Conservation (phyloP, 2,797 vertebrate genomes). For the Linurgus olivaceus region DNA sequence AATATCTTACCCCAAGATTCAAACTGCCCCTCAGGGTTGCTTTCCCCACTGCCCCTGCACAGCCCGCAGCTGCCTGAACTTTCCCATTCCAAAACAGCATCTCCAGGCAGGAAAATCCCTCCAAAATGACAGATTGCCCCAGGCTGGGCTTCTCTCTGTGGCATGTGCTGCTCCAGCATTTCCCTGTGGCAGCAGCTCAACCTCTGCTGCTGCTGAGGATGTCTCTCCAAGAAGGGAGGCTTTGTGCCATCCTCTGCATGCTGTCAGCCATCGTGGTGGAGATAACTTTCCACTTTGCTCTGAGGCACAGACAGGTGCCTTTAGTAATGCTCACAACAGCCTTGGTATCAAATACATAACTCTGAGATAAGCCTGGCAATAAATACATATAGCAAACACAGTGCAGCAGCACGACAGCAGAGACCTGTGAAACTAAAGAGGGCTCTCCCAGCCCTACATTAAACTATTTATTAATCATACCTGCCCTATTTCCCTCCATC, state of each 20-base stretch:
- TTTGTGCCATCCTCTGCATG: background rate
- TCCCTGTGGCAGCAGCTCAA: background rate
- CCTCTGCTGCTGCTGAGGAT: background rate
- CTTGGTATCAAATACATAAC: background rate
- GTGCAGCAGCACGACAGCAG: background rate
- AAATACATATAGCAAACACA: background rate
- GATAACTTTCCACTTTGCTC: background rate
- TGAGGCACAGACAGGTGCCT: background rate
- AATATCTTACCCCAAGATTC: background rate
- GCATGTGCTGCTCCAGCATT: background rate
- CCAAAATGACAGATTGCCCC: background rate
- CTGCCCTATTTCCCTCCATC: background rate
- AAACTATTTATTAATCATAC: background rate
- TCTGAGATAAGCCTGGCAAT: conserved; percentile 3
- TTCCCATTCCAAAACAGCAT: background rate
- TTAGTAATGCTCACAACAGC: background rate
- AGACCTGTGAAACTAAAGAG: background rate
- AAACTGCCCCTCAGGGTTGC: background rate
- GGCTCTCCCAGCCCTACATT: background rate
- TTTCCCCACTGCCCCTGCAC: accelerated
- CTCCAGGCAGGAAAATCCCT: background rate
- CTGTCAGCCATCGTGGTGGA: background rate
- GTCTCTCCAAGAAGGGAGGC: background rate
- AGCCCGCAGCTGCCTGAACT: background rate
- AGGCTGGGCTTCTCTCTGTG: background rate